Conservation (phyloP, 2,888 invertebrate species). For the Scaptomyza reducta region DNA sequence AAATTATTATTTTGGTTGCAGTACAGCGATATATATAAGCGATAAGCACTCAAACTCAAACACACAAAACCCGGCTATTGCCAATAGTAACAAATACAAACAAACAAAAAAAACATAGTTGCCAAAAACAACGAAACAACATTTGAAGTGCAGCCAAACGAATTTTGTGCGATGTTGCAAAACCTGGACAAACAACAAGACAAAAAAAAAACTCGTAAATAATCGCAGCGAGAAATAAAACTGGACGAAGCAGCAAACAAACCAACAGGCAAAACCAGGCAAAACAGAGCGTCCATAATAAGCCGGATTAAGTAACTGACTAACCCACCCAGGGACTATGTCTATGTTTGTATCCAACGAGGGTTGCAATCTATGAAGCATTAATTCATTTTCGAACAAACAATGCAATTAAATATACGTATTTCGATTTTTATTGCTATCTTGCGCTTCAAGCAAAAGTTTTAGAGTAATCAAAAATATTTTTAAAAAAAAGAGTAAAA, state of each 20-base stretch:
- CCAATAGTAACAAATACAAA: slow-evolving; percentile 25
- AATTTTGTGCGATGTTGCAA: slow-evolving; percentile 42
- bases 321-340: slow-evolving; percentile 40
- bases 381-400: background rate
- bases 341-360: slow-evolving; percentile 20
- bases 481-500: no score
- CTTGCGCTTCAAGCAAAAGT: background rate
- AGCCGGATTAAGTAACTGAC: slow-evolving; percentile 73
- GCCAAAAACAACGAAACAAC: slow-evolving; percentile 34
- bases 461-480: background rate
- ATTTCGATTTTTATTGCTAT: no score
- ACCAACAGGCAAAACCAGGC: slow-evolving; percentile 16
- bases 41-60: slow-evolving; percentile 48
- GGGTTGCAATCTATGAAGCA: slow-evolving; percentile 29
- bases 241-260: slow-evolving; percentile 28
- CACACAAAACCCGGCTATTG: slow-evolving; percentile 29
- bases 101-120: slow-evolving; percentile 2
- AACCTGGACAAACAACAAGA: slow-evolving; percentile 14
- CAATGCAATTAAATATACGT: background rate
- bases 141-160: slow-evolving; percentile 72
- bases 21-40: slow-evolving; percentile 26
- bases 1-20: slow-evolving; percentile 78
- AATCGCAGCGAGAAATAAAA: slow-evolving; percentile 40
- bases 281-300: slow-evolving; percentile 73
- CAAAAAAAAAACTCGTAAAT: slow-evolving; percentile 24